Base-by-base conservation (phyloP, 2,888 invertebrate genomes). In the Tenthredo distinguenda region DNA sequence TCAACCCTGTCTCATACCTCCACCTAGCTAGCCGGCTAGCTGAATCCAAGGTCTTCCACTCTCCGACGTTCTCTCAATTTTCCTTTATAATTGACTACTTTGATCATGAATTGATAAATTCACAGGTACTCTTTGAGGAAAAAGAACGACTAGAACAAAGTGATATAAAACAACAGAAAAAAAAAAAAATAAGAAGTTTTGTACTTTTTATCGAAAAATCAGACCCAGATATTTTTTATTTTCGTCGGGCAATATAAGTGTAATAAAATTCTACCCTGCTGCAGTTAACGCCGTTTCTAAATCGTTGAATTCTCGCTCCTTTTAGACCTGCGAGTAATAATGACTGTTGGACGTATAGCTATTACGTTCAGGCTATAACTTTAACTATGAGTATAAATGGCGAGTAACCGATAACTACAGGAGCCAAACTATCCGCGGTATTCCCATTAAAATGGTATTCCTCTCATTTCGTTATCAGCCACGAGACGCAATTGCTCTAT, bases 351-450 rank as follows among this genome's bases (percentile, higher is more conserved):
- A 71, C 34, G 34, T 71, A 37, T 71, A 34, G 37, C 47, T 47
- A 47, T 76, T 21, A 47, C 47, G 77, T 21, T 77, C 12, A 50
- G 55, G 77, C 34, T 31, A 77, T 77, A 34, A 77, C 6, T 77
- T 77, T 77, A 77, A 77, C 77, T 77, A 47, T 47, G 7, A 31
- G 34, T 77, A 77, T 77, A 77, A 50, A 50, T 77, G 77, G 34
- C 74, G 15, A 37, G 74, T 26, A 74, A 74, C 74, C 40, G 43
- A 74, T 74, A 74, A 26, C 43, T 37, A 9, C 34, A 34, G n/a
- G 6, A n/a, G n/a, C 6, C 15, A 71, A 71, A 34, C 34, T 71
- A 71, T 31, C 2, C 37, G 18, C 7, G 21, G 72, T 21, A 21
- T 72, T 40, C 18, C n/a, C 43, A 43, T 72, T 43, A 72, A 72